These are phyloP conservation scores for Arion vulgaris DNA, from an alignment of 1,140 invertebrate species.

Conservation along the genomic window DNA sequence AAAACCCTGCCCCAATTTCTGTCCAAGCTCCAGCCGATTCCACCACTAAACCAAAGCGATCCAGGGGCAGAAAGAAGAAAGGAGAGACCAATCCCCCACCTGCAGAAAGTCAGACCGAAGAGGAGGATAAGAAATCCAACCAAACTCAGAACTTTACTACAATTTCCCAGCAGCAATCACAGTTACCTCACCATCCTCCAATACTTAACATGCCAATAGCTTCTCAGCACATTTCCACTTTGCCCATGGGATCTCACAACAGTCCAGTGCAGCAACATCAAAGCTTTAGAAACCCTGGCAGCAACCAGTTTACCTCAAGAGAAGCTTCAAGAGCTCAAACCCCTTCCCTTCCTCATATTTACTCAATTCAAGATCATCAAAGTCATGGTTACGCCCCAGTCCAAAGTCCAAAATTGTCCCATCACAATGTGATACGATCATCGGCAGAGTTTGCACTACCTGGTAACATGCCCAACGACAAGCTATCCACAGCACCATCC, in stretches of 20 bases:
- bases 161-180: conserved; percentile 1
- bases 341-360: conserved; percentile 29
- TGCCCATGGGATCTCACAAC: neutral
- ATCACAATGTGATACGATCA: conserved; percentile 19
- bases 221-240: conserved; percentile 35
- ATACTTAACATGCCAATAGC: conserved; percentile 12
- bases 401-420: conserved; percentile 22
- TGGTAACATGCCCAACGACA: conserved; percentile 12
- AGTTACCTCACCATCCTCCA: neutral
- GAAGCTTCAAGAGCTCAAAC: conserved; percentile 33
- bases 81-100: conserved; percentile 20
- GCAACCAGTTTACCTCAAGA: conserved; percentile 30
- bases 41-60: conserved; percentile 66
- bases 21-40: conserved; percentile 69
- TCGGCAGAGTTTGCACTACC: conserved; percentile 20
- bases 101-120: neutral
- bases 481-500: neutral
- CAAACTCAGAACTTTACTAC: conserved; percentile 5
- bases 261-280: conserved; percentile 10
- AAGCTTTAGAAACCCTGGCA: conserved; percentile 20
- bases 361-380: conserved; percentile 25
- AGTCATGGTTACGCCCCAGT: conserved; percentile 20
- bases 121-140: conserved; percentile 16
- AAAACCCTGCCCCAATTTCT: conserved; percentile 53
- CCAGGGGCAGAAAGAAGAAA: conserved; percentile 56